phyloP scores from a whole-genome alignment of 2,888 invertebrate species.

The Clostera curtula region DNA sequence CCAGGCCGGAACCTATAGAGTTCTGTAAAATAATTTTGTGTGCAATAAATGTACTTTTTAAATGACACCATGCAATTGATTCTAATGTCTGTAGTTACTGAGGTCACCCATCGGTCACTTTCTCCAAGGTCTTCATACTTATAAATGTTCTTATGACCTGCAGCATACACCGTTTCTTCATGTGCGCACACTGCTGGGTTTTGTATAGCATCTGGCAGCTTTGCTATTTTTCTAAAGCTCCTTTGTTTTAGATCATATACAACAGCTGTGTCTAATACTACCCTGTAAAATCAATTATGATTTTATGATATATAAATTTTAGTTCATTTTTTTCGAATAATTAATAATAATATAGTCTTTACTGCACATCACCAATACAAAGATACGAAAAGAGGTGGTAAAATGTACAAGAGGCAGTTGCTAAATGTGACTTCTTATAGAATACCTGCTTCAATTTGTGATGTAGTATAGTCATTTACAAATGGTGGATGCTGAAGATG shows the following conservation, averaged over 20 bases:
- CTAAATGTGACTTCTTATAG: too few species aligned
- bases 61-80: conserved; percentile 42
- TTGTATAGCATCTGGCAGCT: conserved; percentile 52
- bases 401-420: too few species aligned
- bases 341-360: too few species aligned
- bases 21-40: conserved; percentile 47
- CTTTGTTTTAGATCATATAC: conserved; percentile 47
- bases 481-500: too few species aligned
- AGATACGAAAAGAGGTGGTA: too few species aligned
- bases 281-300: conserved; percentile 35
- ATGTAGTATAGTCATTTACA: too few species aligned
- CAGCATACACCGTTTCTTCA: conserved; percentile 38
- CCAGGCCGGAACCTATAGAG: conserved; percentile 49
- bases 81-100: conserved; percentile 34
- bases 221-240: conserved; percentile 38
- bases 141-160: conserved; percentile 47
- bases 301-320: not conserved
- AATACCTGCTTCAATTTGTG: too few species aligned
- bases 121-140: conserved; percentile 35
- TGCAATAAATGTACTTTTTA: conserved; percentile 48
- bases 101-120: conserved; percentile 34
- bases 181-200: conserved; percentile 50
- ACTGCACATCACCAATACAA: too few species aligned
- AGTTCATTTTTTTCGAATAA: too few species aligned
- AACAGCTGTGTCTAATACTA: conserved; percentile 42